phyloP scores from a whole-genome alignment of 2,113 vertebrate species.

The Nycticebus coucang region DNA sequence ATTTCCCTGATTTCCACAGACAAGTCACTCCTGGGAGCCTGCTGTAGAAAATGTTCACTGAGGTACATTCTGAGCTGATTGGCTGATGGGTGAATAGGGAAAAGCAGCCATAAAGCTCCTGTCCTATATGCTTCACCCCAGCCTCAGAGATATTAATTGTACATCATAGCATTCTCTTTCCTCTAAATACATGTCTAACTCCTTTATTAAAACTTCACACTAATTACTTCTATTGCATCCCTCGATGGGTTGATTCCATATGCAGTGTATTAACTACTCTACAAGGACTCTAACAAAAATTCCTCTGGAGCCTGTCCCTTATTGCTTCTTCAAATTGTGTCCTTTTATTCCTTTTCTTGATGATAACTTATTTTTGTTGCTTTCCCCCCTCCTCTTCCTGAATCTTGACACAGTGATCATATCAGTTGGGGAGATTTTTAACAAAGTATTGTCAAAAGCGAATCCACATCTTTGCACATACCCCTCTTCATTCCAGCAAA shows the following conservation, averaged over 20 bases:
- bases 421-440: not conserved
- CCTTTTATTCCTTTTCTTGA: conserved; percentile 50
- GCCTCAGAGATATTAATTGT: conserved; percentile 76
- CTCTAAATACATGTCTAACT: conserved; percentile 77
- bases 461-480: not conserved
- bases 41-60: conserved; percentile 75
- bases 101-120: conserved; percentile 63
- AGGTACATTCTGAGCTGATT: conserved; percentile 82
- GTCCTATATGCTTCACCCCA: conserved; percentile 68
- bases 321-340: conserved; percentile 75
- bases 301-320: conserved; percentile 74
- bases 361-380: conserved; percentile 74
- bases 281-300: conserved; percentile 71
- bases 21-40: conserved; percentile 74
- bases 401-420: not conserved
- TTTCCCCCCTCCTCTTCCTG: conserved; percentile 39
- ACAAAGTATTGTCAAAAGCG: not conserved
- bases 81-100: conserved; percentile 74
- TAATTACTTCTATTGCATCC: conserved; percentile 81
- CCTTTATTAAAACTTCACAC: conserved; percentile 80
- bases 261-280: conserved; percentile 81
- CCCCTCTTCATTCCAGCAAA: not conserved
- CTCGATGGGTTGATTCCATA: conserved; percentile 77
- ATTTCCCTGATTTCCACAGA: conserved; percentile 85
- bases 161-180: conserved; percentile 77